Evolutionary conservation across 2,797 vertebrate genomes (phyloP).

Genomic region (Macrochelys suwanniensis): DNA sequence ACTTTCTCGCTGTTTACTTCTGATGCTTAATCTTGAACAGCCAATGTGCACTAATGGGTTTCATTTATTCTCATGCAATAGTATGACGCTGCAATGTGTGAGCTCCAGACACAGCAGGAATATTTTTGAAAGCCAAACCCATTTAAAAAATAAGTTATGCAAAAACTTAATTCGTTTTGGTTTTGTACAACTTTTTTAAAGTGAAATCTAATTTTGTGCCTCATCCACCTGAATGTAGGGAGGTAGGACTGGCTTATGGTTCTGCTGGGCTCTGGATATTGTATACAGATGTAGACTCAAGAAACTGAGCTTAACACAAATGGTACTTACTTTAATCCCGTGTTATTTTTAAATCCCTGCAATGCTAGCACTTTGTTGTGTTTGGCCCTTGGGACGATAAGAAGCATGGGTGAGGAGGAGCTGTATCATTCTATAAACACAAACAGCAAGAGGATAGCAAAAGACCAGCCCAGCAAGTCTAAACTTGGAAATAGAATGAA

Average conservation of each 20-base stretch:
- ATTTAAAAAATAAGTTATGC: background rate
- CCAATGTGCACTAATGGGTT: background rate
- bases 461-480: background rate
- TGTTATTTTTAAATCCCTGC: fast-evolving
- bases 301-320: too few relatives aligned
- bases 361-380: fast-evolving
- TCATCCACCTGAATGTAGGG: too few relatives aligned
- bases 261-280: too few relatives aligned
- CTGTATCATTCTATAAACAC: fast-evolving
- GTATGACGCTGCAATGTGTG: background rate
- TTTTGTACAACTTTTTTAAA: background rate
- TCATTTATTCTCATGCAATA: background rate
- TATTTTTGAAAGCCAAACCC: background rate
- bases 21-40: background rate
- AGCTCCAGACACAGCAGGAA: background rate
- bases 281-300: background rate
- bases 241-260: background rate
- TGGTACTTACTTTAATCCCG: too few relatives aligned
- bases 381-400: background rate
- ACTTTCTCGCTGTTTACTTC: background rate
- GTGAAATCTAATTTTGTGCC: background rate
- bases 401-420: background rate
- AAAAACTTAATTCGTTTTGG: background rate
- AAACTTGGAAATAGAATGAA: fast-evolving
- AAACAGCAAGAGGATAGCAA: fast-evolving